These are phyloP conservation scores for Crambe crambe DNA, from an alignment of 37 sponge, comb jelly and placozoan species.

Conservation along the genomic window DNA sequence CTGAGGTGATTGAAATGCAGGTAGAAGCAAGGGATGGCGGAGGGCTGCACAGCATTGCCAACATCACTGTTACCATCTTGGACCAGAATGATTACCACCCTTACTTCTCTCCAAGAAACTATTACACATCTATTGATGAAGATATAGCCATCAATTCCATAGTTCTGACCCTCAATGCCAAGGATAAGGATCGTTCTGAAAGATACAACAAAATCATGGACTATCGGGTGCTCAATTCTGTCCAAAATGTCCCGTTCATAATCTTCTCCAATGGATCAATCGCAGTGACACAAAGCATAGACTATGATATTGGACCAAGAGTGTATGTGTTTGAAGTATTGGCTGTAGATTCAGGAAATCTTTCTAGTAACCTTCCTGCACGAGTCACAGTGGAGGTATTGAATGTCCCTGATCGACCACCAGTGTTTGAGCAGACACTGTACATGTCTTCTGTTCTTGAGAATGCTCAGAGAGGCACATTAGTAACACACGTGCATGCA, in stretches of 20 bases:
- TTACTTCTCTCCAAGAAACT: conserved; percentile 6
- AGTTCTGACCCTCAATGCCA: conserved; percentile 25
- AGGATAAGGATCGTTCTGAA: conserved; percentile 30
- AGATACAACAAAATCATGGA: conserved; percentile 4
- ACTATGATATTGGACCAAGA: conserved; percentile 52
- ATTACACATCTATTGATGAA: conserved; percentile 39
- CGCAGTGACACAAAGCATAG: conserved; percentile 11
- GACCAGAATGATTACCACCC: conserved; percentile 69
- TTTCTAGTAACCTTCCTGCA: conserved; percentile 38
- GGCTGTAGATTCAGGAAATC: conserved; percentile 55
- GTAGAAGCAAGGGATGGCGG: conserved; percentile 52
- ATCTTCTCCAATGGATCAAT: conserved; percentile 29
- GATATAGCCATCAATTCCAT: conserved; percentile 4
- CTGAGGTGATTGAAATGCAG: neutral
- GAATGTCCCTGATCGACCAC: conserved; percentile 58
- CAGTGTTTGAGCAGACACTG: conserved; percentile 17
- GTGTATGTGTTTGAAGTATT: conserved; percentile 36
- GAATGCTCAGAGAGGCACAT: conserved; percentile 15
- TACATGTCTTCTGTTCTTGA: conserved; percentile 34
- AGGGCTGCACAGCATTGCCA: conserved; percentile 20
- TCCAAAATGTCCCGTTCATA: conserved; percentile 32
- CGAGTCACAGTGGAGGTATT: conserved; percentile 31
- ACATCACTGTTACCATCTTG: conserved; percentile 23
- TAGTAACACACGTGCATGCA: conserved; percentile 18
- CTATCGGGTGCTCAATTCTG: conserved; percentile 1